phyloP scores from a whole-genome alignment of 2,797 vertebrate genomes.

The Craterocephalus amniculus region DNA sequence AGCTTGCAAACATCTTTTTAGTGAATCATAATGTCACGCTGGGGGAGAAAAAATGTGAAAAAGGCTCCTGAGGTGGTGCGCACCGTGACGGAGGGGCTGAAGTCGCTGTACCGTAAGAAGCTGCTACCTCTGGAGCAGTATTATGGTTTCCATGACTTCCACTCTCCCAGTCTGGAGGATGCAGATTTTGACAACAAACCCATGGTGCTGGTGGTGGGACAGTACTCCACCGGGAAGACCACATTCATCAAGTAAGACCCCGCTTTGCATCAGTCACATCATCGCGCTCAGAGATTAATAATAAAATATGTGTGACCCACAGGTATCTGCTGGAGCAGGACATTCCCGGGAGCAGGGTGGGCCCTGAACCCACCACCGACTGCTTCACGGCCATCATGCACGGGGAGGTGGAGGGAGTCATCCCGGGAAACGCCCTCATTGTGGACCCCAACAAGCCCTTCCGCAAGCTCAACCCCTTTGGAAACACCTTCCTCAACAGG shows the following conservation, averaged over 20 bases:
- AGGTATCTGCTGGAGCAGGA: constrained; percentile 95
- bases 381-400: constrained; percentile 96
- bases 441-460: constrained; percentile 95
- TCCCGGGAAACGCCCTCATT: constrained; percentile 92
- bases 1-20: constrained; percentile 22
- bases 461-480: constrained; percentile 94
- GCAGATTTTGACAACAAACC: constrained; percentile 95
- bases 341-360: constrained; percentile 91
- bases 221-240: constrained; percentile 95
- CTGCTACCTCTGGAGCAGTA: constrained; percentile 91
- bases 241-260: constrained; percentile 90
- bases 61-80: constrained; percentile 91
- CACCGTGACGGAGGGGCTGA: constrained; percentile 93
- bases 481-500: constrained; percentile 96
- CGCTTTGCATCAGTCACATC: background rate
- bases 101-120: constrained; percentile 90
- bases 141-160: constrained; percentile 93
- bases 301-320: constrained; percentile 41
- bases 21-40: constrained; percentile 88
- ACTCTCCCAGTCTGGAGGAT: constrained; percentile 89
- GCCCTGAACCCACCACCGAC: constrained; percentile 94
- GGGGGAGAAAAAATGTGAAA: constrained; percentile 89
- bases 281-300: background rate
- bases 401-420: constrained; percentile 87
- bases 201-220: constrained; percentile 94